A percentile compares a stretch with the other conserved stretches of the same genome.
Evolutionary conservation across 2,797 vertebrate species (phyloP).

Genomic region (Gila robusta): DNA sequence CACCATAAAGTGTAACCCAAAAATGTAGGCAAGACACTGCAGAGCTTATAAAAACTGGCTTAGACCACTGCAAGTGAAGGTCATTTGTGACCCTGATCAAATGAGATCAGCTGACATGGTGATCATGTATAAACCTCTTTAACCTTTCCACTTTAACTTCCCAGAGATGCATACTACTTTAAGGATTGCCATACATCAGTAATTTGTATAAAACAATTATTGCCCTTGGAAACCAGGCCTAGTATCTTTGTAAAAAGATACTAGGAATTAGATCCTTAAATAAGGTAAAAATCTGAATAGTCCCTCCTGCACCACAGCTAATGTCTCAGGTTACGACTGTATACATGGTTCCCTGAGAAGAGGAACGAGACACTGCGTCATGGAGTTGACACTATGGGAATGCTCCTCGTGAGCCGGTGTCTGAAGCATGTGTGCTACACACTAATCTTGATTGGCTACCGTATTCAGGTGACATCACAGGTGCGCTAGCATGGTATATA

Average conservation of each 20-base stretch:
- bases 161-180: neutral
- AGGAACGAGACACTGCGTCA: too few species aligned
- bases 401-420: neutral
- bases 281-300: neutral
- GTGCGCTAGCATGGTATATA: neutral
- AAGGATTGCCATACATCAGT: neutral
- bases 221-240: neutral
- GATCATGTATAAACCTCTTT: slow-evolving; percentile 23
- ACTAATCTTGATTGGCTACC: neutral
- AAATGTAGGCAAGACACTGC: neutral
- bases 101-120: slow-evolving; percentile 3
- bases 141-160: neutral
- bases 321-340: too few species aligned
- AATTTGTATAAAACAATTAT: neutral
- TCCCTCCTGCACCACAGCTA: neutral
- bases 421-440: neutral
- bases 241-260: neutral
- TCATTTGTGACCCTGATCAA: neutral
- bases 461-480: neutral
- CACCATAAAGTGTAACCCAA: neutral
- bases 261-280: neutral
- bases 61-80: neutral
- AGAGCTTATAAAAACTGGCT: neutral
- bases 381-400: neutral
- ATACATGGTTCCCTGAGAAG: too few species aligned